These are phyloP conservation scores for Pelecanoides urinatrix DNA, from an alignment of 2,113 vertebrate genomes.

Conservation along the genomic window DNA sequence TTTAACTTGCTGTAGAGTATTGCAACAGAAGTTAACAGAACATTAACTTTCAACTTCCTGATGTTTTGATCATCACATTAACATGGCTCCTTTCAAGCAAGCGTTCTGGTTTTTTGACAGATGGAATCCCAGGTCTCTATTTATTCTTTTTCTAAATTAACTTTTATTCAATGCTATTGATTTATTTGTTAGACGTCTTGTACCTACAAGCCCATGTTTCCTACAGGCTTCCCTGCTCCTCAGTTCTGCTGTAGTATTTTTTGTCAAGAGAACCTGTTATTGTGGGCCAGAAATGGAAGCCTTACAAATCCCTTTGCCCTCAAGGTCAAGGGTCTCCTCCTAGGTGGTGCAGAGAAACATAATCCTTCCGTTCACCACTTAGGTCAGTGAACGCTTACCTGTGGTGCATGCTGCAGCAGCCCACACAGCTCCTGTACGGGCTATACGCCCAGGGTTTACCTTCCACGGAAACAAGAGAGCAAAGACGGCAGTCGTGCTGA, in stretches of 20 bases:
- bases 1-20: not conserved
- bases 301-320: not conserved
- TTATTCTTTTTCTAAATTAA: not conserved
- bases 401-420: not conserved
- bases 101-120: not conserved
- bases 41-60: not conserved
- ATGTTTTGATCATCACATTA: rapidly evolving
- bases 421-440: not conserved
- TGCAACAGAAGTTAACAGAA: not conserved
- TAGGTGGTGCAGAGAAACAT: not conserved
- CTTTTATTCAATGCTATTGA: not conserved
- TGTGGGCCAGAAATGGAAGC: not conserved
- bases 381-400: not conserved
- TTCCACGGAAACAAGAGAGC: not conserved
- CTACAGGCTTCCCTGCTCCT: not conserved
- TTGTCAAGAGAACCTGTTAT: not conserved
- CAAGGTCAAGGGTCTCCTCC: not conserved
- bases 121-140: not conserved
- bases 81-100: not conserved
- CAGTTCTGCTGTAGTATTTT: not conserved
- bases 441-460: not conserved
- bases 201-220: not conserved
- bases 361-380: not conserved
- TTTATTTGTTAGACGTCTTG: not conserved
- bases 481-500: not conserved